Evolutionary conservation across 2,888 invertebrate genomes (phyloP).

Genomic region (Tipula vernalis): DNA sequence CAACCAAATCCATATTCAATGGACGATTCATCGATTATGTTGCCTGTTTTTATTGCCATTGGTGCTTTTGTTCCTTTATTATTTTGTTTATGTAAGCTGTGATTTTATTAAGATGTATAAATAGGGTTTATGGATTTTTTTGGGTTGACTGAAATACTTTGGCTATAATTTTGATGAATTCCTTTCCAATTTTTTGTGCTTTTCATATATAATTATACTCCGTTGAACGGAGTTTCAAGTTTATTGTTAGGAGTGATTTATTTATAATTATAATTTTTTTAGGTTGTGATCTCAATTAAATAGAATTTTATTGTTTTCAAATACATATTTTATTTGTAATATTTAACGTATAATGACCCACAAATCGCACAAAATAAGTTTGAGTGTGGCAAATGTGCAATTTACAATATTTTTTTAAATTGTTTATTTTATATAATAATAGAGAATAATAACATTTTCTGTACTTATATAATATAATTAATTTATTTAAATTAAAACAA

Average conservation of each 20-base stretch:
- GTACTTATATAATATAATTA: neutral
- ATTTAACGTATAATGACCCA: neutral
- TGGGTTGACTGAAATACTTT: neutral
- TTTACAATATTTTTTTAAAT: neutral
- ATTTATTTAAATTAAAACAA: neutral
- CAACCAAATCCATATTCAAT: conserved; percentile 84
- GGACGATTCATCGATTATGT: conserved; percentile 72
- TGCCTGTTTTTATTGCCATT: conserved; percentile 88
- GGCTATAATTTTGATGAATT: neutral
- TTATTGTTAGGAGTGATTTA: neutral
- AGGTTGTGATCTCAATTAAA: neutral
- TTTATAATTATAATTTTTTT: neutral
- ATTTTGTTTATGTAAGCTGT: conserved; percentile 92
- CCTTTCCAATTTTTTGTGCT: neutral
- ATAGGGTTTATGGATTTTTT: neutral
- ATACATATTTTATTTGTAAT: neutral
- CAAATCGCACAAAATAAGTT: neutral
- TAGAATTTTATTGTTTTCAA: neutral
- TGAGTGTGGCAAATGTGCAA: neutral
- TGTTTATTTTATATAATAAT: neutral
- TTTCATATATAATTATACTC: neutral
- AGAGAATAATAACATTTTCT: neutral
- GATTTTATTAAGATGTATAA: conserved; percentile 30
- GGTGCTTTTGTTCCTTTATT: conserved; percentile 90
- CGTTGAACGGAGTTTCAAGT: neutral